These are phyloP conservation scores for Flexamia atlantica DNA, from an alignment of 2,888 invertebrate species.

Conservation along the genomic window DNA sequence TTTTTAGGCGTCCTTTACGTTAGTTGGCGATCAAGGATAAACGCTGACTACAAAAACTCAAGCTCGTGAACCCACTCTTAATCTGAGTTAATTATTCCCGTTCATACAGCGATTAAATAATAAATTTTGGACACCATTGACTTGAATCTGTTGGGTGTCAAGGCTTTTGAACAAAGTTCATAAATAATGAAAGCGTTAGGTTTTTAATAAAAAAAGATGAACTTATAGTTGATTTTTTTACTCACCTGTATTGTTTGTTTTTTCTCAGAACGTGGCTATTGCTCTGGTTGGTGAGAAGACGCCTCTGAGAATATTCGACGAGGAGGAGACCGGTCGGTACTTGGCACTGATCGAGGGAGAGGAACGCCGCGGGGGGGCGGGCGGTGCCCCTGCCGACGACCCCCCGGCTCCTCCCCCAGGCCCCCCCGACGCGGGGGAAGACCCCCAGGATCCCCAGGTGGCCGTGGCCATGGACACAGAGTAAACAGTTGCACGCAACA, in stretches of 20 bases:
- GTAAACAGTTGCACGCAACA: constrained; percentile 68
- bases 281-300: constrained; percentile 93
- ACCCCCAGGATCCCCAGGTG: constrained; percentile 75
- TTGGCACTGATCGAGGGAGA: constrained; percentile 79
- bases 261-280: constrained; percentile 92
- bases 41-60: too few relatives aligned
- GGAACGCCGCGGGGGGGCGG: constrained; percentile 75
- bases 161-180: too few relatives aligned
- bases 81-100: too few relatives aligned
- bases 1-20: too few relatives aligned
- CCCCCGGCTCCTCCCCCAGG: constrained; percentile 67
- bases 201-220: too few relatives aligned
- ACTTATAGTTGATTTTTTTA: not conserved
- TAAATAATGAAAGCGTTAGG: too few relatives aligned
- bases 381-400: constrained; percentile 72
- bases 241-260: not conserved
- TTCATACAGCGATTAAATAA: too few relatives aligned
- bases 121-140: too few relatives aligned
- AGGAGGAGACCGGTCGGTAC: constrained; percentile 82
- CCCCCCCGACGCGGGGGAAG: constrained; percentile 73
- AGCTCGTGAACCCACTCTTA: too few relatives aligned
- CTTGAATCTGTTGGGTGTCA: too few relatives aligned
- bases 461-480: constrained; percentile 77
- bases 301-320: constrained; percentile 88
- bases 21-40: too few relatives aligned